These are phyloP conservation scores for Acrossocheilus wenchowensis DNA, from an alignment of 2,797 vertebrate species.

Conservation along the genomic window DNA sequence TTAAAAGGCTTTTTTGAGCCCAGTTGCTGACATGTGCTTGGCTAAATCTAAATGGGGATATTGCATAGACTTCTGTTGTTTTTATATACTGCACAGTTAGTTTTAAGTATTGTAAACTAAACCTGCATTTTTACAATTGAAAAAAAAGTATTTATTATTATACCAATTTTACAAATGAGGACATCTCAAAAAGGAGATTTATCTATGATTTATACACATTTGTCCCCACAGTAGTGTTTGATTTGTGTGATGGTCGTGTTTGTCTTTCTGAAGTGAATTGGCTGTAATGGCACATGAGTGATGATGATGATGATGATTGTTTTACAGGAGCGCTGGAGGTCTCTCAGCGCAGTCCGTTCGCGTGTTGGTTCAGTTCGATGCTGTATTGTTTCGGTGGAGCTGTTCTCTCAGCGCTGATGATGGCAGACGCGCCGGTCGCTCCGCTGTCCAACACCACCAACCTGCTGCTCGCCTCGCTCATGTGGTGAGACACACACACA, in stretches of 20 bases:
- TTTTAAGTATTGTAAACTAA: background rate
- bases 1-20: background rate
- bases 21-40: background rate
- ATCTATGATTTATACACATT: background rate
- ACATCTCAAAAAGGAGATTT: background rate
- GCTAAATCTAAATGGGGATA: too few species aligned
- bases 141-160: background rate
- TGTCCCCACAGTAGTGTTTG: background rate
- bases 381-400: conserved; percentile 94
- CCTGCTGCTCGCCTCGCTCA: conserved; percentile 86
- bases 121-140: background rate
- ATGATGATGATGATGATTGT: background rate
- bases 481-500: conserved; percentile 83
- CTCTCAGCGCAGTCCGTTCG: conserved; percentile 86
- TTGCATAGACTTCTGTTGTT: background rate
- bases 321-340: conserved; percentile 84
- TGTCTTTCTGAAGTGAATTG: background rate
- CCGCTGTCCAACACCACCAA: conserved; percentile 86
- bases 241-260: background rate
- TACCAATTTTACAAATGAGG: background rate
- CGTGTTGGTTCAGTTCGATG: conserved; percentile 98
- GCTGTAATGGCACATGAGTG: background rate
- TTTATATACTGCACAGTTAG: background rate
- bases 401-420: conserved; percentile 88
- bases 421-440: conserved; percentile 87